Evolutionary conservation across 2,113 vertebrate species (phyloP), one percentile per base, ranked within the genome.

Genomic region (Elgaria multicarinata): DNA sequence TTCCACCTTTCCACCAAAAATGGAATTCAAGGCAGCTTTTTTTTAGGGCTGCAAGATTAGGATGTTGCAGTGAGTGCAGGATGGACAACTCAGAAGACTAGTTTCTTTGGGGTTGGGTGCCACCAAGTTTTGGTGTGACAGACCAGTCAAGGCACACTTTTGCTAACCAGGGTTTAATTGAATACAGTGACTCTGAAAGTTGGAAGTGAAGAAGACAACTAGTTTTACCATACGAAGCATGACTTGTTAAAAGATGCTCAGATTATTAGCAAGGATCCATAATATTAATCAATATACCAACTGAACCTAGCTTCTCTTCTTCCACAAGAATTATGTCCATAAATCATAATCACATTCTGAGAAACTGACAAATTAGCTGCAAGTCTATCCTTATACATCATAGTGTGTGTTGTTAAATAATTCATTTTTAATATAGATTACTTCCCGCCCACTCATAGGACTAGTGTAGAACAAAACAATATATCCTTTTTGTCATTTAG

Each of bases 381-480:
- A 92, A 90, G 88, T 93, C 83, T 58, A 85, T 90, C 76, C 82
- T 16, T 39, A 88, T 87, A 58, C 89, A 93, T 92, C 74, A 6
- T 1, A 20, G 33, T 66, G 88, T 78, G n/a, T 84, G 85, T 83
- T 84, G 83, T 69, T 89, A 75, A 93, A 94, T 86, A 91, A 87
- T 92, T 94, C 72, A 93, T 94, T 83, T 90, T 94, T 94, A 94
- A 95, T 87, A 91, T 72, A 85, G 36, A 84, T 89, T 87, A 50
- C 89, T 95, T 94, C 86, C 93, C 44, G 75, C 82, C 67, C 80
- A 92, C 71, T 83, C 58, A 86, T 44, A 89, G 79, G 94, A 91
- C 93, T 95, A 85, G 93, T 92, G 93, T 80, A 22, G 53, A 95
- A 93, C 20, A 92, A 93, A 95, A 91, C 39, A 76, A 92, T 87